Evolutionary conservation across 2,888 invertebrate genomes (phyloP), one percentile per base, ranked within the genome.

Genomic region (Lasioglossum vierecki): DNA sequence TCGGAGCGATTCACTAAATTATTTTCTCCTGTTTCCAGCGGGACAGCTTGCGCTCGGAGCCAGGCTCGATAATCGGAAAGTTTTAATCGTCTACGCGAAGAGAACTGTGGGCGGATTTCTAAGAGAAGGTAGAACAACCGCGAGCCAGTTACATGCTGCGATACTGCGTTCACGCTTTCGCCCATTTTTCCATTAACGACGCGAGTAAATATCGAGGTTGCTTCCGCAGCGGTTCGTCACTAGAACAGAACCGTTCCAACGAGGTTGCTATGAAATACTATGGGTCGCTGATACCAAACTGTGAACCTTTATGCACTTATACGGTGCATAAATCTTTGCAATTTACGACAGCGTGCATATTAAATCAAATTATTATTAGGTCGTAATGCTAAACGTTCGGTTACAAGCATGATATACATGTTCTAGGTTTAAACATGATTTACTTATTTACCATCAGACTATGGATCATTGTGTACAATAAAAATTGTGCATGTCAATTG

Each of bases 151-250:
- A 39, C 68, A 66, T 53, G 46, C 46, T 41, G 72, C 74, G 77
- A 85, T 86, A 86, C 83, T 35, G 18, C 82, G 88, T 89, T 90
- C 88, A 89, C 90, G 90, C 90, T 89, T 88, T 90, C 89, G 83
- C 90, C 79, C 86, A 85, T 90, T 88, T 89, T 82, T 83, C 85
- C 88, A 88, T 90, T 90, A 88, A 88, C 80, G 77, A 86, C 66
- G 75, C 83, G 81, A 85, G 84, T 83, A 90, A 89, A 85, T 88
- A 90, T 90, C 86, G 88, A 88, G 88, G 83, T 86, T 88, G 88
- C 82, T 87, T 87, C 90, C 86, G 85, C 72, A 66, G 68, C 35
- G 39, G 82, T 53, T 85, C 84, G 79, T 63, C 60, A 15, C 80
- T 72, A 80, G 88, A 39, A 76, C 57, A 83, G 79, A 88, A 88